Evolutionary conservation across 2,888 invertebrate genomes (phyloP), one percentile per base, ranked within the genome.

Genomic region (Tetragnatha montana): DNA sequence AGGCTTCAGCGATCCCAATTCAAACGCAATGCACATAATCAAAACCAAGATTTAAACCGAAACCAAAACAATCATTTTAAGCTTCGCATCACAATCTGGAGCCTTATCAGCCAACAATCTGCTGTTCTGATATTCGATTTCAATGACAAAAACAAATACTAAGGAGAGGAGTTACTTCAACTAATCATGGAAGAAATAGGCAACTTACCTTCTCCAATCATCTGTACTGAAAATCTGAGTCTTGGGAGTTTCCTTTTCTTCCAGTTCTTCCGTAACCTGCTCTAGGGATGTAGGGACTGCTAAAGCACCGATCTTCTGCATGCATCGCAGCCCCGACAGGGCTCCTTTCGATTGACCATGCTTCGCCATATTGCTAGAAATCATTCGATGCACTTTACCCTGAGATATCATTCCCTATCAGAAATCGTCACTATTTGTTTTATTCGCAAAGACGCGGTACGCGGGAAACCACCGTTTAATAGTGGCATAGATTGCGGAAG

Each of bases 131-230:
- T 35, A 35, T 35, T 35, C 35, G 35, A 35, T 35, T 35, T 35
- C 35, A 35, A 35, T 35, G 35, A 35, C 35, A 35, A 2, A 35
- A 35, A 35, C 1, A 35, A 1, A 35, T 2, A 35, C 35, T n/a
- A 35, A 35, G 35, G 35, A 35, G 35, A 35, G 35, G 1, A 35
- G 35, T 35, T 35, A 35, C 35, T 35, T 4, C 35, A 2, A 35
- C 35, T 1, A 35, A 35, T 35, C 35, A 35, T 35, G 35, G 35
- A 70, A 19, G 49, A 47, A 35, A 6, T 81, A 60, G 22, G 19
- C 68, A 51, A 78, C 84, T 73, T 51, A 89, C 89, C 85, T 78
- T 85, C 81, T 89, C 89, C 89, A 89, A 49, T 89, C 89, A 75
- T 85, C 84, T 14, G 85, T 85, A n/a, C 75, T 81, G 71, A 89